These are phyloP conservation scores for Drosophila siamana DNA, from an alignment of 2,888 invertebrate species.

Conservation along the genomic window DNA sequence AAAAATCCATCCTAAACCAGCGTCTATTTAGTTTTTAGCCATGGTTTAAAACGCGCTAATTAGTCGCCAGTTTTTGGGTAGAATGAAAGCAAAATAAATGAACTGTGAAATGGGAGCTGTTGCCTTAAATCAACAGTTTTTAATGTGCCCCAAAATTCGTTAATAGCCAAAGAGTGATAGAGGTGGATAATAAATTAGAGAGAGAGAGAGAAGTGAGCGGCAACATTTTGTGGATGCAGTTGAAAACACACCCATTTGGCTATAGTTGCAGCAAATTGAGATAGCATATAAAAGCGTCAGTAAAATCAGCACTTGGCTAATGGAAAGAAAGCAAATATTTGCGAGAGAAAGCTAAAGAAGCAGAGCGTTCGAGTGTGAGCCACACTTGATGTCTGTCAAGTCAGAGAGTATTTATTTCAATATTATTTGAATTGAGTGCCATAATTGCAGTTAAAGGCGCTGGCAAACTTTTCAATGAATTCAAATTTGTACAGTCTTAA, in stretches of 20 bases:
- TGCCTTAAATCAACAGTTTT: constrained; percentile 5
- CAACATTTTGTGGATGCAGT: background rate
- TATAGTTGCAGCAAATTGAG: background rate
- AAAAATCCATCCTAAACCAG: constrained; percentile 4
- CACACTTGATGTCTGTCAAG: background rate
- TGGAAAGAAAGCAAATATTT: background rate
- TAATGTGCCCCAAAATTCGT: background rate
- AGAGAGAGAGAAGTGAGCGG: background rate
- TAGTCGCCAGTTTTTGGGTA: constrained; percentile 54
- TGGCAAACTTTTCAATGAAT: background rate
- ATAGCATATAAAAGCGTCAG: background rate
- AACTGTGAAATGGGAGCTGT: constrained; percentile 16
- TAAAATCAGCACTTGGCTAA: constrained; percentile 1
- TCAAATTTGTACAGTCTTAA: too few species aligned
- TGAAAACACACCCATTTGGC: background rate
- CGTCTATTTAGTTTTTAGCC: constrained; percentile 52
- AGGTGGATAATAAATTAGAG: background rate
- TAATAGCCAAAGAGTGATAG: background rate
- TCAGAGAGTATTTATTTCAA: background rate
- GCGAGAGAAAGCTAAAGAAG: background rate
- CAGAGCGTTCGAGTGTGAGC: background rate
- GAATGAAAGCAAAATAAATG: constrained; percentile 48
- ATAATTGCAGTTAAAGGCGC: background rate
- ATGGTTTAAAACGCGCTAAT: constrained; percentile 66
- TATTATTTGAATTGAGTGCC: too few species aligned